Conservation (phyloP, 2,888 invertebrate genomes). For the Acronicta alni region DNA sequence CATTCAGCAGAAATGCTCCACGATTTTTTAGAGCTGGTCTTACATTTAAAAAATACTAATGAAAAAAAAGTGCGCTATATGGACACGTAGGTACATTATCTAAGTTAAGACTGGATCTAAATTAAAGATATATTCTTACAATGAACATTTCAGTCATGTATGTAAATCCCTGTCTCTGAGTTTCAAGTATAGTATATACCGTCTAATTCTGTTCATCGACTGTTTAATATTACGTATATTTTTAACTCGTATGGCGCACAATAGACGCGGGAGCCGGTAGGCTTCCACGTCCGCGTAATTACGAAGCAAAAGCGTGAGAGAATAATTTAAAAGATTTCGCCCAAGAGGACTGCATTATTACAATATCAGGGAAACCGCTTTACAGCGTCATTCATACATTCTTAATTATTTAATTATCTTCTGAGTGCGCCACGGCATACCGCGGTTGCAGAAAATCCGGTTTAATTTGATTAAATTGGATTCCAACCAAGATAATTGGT, state of each 20-base stretch:
- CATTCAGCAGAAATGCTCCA: slow-evolving; percentile 67
- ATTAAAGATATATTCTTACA: slow-evolving; percentile 4
- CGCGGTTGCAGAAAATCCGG: slow-evolving; percentile 78
- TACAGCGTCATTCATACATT: slow-evolving; percentile 87
- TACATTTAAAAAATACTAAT: slow-evolving; percentile 38
- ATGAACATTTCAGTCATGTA: slow-evolving; percentile 2
- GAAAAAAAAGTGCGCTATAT: slow-evolving; percentile 13
- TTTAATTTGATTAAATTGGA: slow-evolving; percentile 83
- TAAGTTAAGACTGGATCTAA: not conserved
- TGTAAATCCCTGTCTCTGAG: not conserved
- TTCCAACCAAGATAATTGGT: slow-evolving; percentile 70
- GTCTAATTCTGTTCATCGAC: slow-evolving; percentile 39
- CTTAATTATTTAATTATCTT: slow-evolving; percentile 89
- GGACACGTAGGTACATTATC: not conserved
- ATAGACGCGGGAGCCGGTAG: slow-evolving; percentile 70
- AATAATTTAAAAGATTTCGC: slow-evolving; percentile 87
- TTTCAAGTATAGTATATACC: too few relatives aligned
- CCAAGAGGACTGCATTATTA: slow-evolving; percentile 88
- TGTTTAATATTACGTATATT: slow-evolving; percentile 47
- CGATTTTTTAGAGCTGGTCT: slow-evolving; percentile 57
- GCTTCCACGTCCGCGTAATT: slow-evolving; percentile 78
- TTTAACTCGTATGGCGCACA: slow-evolving; percentile 57
- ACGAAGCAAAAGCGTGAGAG: slow-evolving; percentile 79
- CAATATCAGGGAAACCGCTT: slow-evolving; percentile 86
- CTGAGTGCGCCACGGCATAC: slow-evolving; percentile 77